Evolutionary conservation across 2,888 invertebrate species (phyloP).

Genomic region (Cataglyphis cursor): DNA sequence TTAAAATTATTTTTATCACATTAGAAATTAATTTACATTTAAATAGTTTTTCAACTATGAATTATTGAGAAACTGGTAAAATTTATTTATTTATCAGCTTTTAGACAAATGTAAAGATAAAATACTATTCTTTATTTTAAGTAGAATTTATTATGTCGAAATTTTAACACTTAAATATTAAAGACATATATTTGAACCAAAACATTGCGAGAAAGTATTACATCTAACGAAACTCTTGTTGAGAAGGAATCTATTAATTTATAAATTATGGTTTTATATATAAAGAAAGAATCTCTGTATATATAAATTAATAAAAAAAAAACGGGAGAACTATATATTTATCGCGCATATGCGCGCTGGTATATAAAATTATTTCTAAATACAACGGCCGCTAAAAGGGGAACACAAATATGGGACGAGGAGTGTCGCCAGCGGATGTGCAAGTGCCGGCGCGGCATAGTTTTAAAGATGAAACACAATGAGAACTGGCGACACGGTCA

Average conservation of each 20-base stretch:
- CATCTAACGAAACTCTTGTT: background rate
- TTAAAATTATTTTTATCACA: constrained; percentile 22
- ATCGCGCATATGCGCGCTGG: background rate
- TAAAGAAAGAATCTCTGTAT: background rate
- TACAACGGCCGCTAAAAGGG: constrained; percentile 40
- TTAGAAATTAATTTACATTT: constrained; percentile 18
- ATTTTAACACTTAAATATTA: background rate
- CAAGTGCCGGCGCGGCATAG: constrained; percentile 48
- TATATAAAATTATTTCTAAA: constrained; percentile 34
- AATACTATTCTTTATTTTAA: background rate
- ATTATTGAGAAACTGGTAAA: background rate
- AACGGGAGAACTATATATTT: background rate
- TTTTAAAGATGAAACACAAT: constrained; percentile 74
- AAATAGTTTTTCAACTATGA: background rate
- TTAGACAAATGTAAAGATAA: background rate
- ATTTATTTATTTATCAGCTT: background rate
- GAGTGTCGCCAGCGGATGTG: constrained; percentile 57
- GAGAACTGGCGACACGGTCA: constrained; percentile 73
- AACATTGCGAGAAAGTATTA: background rate
- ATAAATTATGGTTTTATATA: background rate
- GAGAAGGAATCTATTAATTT: background rate
- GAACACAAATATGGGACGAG: constrained; percentile 46
- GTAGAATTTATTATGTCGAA: background rate
- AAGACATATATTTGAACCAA: background rate
- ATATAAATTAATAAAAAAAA: background rate